Evolutionary conservation across 1,140 invertebrate genomes (phyloP), one percentile per base, ranked within the genome.

Genomic region (Pogonomyrmex californicus): DNA sequence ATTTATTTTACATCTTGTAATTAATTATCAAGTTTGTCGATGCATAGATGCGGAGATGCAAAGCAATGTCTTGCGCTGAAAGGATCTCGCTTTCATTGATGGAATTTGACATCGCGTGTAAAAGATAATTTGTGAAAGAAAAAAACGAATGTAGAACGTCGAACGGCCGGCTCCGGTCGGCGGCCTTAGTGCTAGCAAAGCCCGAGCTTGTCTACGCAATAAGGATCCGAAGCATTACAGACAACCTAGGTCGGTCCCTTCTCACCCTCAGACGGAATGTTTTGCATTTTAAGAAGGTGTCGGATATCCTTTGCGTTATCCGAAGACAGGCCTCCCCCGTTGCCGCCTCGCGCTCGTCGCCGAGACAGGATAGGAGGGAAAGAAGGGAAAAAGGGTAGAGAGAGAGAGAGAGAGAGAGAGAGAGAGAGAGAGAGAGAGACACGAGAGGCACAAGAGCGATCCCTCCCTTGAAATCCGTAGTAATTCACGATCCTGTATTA

Each of bases 261-360:
- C 85, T 87, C 79, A 86, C 86, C 66, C 88, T 81, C 81, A 87
- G 92, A 89, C 90, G 91, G 87, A 92, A 93, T 94, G 94, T 95
- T 95, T 95, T 95, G 93, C 94, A 95, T 95, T 94, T 95, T 95
- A 94, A 95, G 91, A 95, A 95, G 94, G 91, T 94, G 93, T 93
- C 90, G 90, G 91, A 92, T 92, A 92, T 91, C 90, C 91, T 91
- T 92, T 92, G 86, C 92, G 91, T 92, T 87, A 92, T 91, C 82
- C 90, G 87, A 91, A 89, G 91, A 88, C 88, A 88, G 87, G 85
- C 41, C 81, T 87, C 85, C 85, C 87, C 68, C 79, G 82, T 86
- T 82, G 71, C 62, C 85, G 71, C 62, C 82, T 68, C 49, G 56
- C 71, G 56, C 75, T 36, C 73, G 86, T 68, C 60, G 65, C 65